phyloP scores from a whole-genome alignment of 2,113 vertebrate genomes.

The Strix uralensis region DNA sequence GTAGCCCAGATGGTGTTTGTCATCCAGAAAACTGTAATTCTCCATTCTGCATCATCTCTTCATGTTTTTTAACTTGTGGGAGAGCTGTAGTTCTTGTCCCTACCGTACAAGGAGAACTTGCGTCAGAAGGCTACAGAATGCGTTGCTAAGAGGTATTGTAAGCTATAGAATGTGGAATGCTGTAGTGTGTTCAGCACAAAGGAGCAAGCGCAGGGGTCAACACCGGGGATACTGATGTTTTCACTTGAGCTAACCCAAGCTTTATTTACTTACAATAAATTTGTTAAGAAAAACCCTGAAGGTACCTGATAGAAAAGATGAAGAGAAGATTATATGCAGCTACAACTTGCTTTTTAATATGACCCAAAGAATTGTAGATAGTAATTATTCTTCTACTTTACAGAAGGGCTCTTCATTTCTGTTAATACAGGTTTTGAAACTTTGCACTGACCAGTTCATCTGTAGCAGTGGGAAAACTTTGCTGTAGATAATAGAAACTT shows the following conservation, averaged over 20 bases:
- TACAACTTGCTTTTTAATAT: not conserved
- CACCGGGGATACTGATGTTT: not conserved
- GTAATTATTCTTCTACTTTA: not conserved
- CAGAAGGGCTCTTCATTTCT: not conserved
- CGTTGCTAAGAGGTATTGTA: not conserved
- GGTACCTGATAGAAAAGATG: not conserved
- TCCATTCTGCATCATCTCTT: not conserved
- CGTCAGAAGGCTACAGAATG: not conserved
- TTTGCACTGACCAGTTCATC: not conserved
- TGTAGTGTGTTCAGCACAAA: not conserved
- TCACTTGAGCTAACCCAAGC: not conserved
- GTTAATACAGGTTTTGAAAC: not conserved
- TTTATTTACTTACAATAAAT: not conserved
- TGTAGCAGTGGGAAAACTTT: not conserved
- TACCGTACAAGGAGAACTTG: not conserved
- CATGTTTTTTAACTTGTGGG: not conserved
- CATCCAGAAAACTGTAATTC: not conserved
- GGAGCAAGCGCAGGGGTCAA: not conserved
- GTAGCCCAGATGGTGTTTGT: conserved; percentile 8
- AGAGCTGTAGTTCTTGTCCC: not conserved
- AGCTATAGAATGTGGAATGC: not conserved
- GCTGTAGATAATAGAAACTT: not conserved
- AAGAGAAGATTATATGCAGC: not conserved
- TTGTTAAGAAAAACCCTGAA: not conserved
- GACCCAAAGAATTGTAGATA: not conserved